Conservation (phyloP, 1,140 invertebrate species). For the Pteromalus puparum region DNA sequence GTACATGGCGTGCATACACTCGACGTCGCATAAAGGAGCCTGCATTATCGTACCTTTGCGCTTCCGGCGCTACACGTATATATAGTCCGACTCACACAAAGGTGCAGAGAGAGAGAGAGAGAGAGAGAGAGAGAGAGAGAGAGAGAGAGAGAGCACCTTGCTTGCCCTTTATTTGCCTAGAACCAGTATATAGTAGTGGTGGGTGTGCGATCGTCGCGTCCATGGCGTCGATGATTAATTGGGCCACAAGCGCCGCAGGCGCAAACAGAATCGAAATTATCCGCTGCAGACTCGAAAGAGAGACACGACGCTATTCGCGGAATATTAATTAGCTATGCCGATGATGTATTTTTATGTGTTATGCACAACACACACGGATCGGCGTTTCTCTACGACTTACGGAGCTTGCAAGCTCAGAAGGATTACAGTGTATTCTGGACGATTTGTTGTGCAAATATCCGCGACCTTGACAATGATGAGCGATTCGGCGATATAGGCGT, state of each 20-base stretch:
- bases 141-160: not conserved
- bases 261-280: constrained; percentile 19
- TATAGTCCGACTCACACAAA: not conserved
- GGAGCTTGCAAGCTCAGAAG: not conserved
- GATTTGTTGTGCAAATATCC: not conserved
- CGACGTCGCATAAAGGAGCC: not conserved
- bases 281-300: not conserved
- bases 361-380: too few species aligned
- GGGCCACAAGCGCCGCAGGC: not conserved
- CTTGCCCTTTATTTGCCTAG: not conserved
- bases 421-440: not conserved
- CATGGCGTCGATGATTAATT: not conserved
- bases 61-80: not conserved
- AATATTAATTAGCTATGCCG: constrained; percentile 7
- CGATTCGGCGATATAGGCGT: too few species aligned
- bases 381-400: too few species aligned
- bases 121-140: not conserved
- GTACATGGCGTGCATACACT: not conserved
- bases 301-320: not conserved
- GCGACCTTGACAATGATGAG: too few species aligned
- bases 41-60: not conserved
- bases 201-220: too few species aligned
- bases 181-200: not conserved
- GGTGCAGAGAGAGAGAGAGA: not conserved
- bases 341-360: too few species aligned